phyloP scores from a whole-genome alignment of 2,888 invertebrate species.

The Pyrgus malvae region DNA sequence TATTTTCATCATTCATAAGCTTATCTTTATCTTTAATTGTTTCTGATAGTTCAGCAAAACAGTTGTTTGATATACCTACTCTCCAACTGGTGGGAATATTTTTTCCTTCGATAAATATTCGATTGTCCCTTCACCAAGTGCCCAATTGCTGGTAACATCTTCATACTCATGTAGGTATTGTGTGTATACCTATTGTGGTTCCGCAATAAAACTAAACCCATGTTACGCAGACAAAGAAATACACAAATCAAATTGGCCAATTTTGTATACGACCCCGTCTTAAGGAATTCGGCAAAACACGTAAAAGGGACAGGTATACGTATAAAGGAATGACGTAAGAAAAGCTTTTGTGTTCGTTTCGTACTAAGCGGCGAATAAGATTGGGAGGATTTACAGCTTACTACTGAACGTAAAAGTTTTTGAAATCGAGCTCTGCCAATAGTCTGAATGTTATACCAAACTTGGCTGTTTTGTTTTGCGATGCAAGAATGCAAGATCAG shows the following conservation, averaged over 20 bases:
- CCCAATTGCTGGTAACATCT: background rate
- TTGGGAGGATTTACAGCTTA: constrained; percentile 7
- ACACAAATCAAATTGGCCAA: constrained; percentile 32
- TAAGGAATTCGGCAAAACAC: constrained; percentile 30
- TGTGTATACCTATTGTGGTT: background rate
- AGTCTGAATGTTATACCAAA: background rate
- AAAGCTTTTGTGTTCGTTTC: constrained; percentile 14
- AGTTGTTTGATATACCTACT: too few species aligned
- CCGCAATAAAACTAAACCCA: constrained; percentile 15
- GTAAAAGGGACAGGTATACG: constrained; percentile 28
- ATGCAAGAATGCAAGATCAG: too few species aligned
- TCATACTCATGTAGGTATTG: background rate
- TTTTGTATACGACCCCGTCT: constrained; percentile 32
- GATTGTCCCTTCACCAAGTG: too few species aligned
- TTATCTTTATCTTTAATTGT: too few species aligned
- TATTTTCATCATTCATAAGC: too few species aligned
- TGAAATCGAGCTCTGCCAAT: background rate
- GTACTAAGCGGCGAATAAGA: constrained; percentile 23
- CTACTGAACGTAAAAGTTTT: constrained; percentile 7
- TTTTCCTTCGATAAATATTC: too few species aligned
- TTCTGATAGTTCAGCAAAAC: too few species aligned
- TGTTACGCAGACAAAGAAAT: constrained; percentile 26
- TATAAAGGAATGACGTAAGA: constrained; percentile 1
- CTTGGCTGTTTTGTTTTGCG: background rate
- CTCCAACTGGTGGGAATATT: too few species aligned